Percentiles rank a stretch among this genome's conserved stretches.
Conservation (phyloP, 2,888 invertebrate species). For the Muscina levida region DNA sequence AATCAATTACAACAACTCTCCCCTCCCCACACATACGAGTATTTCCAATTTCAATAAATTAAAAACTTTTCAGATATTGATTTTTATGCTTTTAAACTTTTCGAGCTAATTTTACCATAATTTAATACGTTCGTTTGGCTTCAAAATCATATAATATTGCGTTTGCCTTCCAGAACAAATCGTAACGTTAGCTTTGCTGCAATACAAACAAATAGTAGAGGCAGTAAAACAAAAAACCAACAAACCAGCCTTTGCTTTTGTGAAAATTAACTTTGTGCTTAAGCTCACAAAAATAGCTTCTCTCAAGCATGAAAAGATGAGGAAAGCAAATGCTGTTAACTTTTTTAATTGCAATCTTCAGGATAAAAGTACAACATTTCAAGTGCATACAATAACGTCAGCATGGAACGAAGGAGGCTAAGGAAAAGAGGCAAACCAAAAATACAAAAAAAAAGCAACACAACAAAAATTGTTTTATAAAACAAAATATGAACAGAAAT, state of each 20-base stretch:
- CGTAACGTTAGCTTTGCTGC: no score
- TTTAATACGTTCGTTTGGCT: not conserved
- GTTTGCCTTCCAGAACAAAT: no score
- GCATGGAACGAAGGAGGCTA: slow-evolving; percentile 1
- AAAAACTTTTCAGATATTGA: slow-evolving; percentile 1
- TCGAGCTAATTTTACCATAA: not conserved
- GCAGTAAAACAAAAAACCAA: not conserved
- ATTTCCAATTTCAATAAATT: slow-evolving; percentile 16
- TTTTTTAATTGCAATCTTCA: slow-evolving; percentile 65
- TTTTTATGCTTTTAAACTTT: not conserved
- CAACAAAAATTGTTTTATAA: slow-evolving; percentile 43
- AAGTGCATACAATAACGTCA: slow-evolving; percentile 59
- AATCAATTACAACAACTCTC: not conserved
- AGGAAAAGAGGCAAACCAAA: slow-evolving; percentile 20
- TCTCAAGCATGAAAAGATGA: slow-evolving; percentile 40
- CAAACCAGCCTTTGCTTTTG: slow-evolving; percentile 9
- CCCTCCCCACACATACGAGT: not conserved
- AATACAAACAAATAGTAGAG: no score
- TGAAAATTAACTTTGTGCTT: slow-evolving; percentile 37
- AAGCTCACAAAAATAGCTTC: slow-evolving; percentile 30
- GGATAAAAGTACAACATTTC: slow-evolving; percentile 55
- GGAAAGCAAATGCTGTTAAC: slow-evolving; percentile 44
- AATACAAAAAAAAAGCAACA: slow-evolving; percentile 7
- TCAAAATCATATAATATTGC: no score
- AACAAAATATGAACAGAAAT: slow-evolving; percentile 32